Evolutionary conservation across 2,797 vertebrate species (phyloP).

Genomic region (Sebastes diploproa): DNA sequence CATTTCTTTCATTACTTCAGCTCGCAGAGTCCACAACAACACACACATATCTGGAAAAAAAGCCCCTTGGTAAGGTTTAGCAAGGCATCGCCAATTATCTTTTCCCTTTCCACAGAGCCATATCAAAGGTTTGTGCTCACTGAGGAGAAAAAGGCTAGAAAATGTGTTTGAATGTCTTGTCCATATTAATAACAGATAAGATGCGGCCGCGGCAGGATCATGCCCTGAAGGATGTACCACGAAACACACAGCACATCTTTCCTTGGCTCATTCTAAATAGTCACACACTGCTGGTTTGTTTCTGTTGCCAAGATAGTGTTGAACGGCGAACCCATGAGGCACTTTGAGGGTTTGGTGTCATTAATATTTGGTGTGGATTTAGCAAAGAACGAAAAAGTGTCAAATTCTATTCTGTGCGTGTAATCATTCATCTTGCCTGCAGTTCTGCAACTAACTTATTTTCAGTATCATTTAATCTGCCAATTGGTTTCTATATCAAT

Average conservation of each 20-base stretch:
- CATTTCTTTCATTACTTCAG: neutral
- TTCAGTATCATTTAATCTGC: neutral
- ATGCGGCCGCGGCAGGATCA: slow-evolving; percentile 10
- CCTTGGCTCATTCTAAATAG: neutral
- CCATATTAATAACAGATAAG: slow-evolving; percentile 59
- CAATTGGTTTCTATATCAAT: neutral
- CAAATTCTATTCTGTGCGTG: neutral
- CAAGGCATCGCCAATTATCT: slow-evolving; percentile 38
- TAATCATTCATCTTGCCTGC: neutral
- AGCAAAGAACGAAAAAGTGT: neutral
- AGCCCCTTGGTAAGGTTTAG: slow-evolving; percentile 16
- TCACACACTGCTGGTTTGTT: neutral
- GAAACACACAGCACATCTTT: slow-evolving; percentile 1
- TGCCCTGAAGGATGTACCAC: slow-evolving; percentile 2
- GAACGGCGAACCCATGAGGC: neutral
- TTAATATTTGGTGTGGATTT: no score
- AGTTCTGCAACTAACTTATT: neutral
- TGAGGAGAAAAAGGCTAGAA: slow-evolving; percentile 33
- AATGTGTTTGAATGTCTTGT: slow-evolving; percentile 33
- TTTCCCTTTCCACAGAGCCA: slow-evolving; percentile 16
- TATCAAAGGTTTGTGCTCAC: slow-evolving; percentile 40
- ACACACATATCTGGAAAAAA: neutral
- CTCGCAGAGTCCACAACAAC: neutral
- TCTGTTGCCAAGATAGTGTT: neutral
- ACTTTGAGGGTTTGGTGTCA: neutral